Evolutionary conservation across 2,113 vertebrate genomes (phyloP).

Genomic region (Tetrao urogallus): DNA sequence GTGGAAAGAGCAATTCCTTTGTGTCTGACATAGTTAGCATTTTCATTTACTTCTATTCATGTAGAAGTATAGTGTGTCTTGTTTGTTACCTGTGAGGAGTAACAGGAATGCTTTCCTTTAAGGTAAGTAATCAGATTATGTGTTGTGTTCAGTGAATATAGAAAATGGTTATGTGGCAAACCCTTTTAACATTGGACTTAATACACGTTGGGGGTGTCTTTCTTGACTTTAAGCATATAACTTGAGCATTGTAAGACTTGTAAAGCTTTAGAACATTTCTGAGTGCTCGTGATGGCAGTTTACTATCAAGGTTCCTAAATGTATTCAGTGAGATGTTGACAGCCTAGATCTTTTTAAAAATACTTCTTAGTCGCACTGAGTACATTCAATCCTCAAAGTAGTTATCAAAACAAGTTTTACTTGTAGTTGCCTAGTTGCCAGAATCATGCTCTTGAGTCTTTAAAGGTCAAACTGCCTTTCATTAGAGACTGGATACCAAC

Average conservation of each 20-base stretch:
- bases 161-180: neutral
- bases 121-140: neutral
- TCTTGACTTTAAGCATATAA: neutral
- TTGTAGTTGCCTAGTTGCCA: slow-evolving; percentile 26
- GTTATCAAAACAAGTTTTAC: slow-evolving; percentile 4
- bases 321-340: slow-evolving; percentile 63
- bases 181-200: neutral
- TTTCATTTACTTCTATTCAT: neutral
- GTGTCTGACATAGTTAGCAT: neutral
- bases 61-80: neutral
- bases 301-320: slow-evolving; percentile 38
- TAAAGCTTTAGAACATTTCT: slow-evolving; percentile 37
- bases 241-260: neutral
- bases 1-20: neutral
- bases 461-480: slow-evolving; percentile 9
- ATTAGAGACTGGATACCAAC: neutral
- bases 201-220: neutral
- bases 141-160: neutral
- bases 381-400: neutral
- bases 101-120: neutral
- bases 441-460: slow-evolving; percentile 1
- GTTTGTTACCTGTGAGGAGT: neutral
- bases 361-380: neutral
- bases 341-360: slow-evolving; percentile 58
- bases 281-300: neutral